Conservation (phyloP, 2,797 vertebrate species). For the Myotis pilosus region DNA sequence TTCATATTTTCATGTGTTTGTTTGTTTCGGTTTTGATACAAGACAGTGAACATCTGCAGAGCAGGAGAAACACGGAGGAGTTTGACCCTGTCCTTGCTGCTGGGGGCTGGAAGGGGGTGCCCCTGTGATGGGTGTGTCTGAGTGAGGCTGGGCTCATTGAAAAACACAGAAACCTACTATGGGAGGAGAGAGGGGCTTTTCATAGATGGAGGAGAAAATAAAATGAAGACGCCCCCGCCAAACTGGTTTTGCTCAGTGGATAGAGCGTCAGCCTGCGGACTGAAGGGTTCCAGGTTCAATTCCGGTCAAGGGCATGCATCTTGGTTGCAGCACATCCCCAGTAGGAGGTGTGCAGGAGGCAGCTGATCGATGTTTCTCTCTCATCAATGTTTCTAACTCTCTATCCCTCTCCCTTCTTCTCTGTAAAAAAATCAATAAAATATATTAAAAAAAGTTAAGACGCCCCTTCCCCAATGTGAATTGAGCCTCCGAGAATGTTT, state of each 20-base stretch:
- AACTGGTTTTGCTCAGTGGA: too few relatives aligned
- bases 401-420: too few relatives aligned
- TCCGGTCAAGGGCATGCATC: too few relatives aligned
- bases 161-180: neutral
- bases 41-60: neutral
- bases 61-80: neutral
- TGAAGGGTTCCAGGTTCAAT: too few relatives aligned
- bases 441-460: neutral
- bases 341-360: too few relatives aligned
- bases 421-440: too few relatives aligned
- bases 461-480: neutral
- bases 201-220: neutral
- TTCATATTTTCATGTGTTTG: neutral
- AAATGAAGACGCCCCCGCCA: neutral
- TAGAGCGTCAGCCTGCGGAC: too few relatives aligned
- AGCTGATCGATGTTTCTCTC: too few relatives aligned
- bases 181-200: neutral
- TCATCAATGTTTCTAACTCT: too few relatives aligned
- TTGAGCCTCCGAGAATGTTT: neutral
- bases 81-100: neutral
- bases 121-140: accelerated
- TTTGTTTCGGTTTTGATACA: neutral
- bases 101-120: neutral
- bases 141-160: neutral
- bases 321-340: too few relatives aligned